Percentiles rank a stretch among this genome's conserved stretches.
Conservation (phyloP, 2,797 vertebrate genomes). For the Mareca penelope region DNA sequence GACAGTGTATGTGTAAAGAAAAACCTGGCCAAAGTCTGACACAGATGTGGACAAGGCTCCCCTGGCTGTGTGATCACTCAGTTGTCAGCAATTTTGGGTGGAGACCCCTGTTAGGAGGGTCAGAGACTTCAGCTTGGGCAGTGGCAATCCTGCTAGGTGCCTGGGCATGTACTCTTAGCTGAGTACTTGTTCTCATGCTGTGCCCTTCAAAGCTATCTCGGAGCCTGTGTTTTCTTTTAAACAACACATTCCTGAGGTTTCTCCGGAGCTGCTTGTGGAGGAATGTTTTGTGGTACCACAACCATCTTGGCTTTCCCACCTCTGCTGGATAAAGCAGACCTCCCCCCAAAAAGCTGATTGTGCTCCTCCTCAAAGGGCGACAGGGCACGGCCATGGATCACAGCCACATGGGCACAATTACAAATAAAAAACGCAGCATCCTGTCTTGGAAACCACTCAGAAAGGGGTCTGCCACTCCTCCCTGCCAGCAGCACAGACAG, state of each 20-base stretch:
- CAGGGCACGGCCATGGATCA: background rate
- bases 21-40: background rate
- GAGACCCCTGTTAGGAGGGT: background rate
- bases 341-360: background rate
- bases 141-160: background rate
- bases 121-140: background rate
- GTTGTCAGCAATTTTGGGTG: background rate
- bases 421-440: background rate
- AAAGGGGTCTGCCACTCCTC: background rate
- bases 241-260: background rate
- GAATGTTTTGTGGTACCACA: too few relatives aligned
- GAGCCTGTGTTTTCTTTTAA: background rate
- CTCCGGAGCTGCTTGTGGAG: background rate
- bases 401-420: background rate
- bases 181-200: background rate
- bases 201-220: background rate
- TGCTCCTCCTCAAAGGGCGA: rapidly evolving
- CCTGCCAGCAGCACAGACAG: background rate
- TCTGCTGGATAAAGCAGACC: background rate
- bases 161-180: background rate
- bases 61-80: background rate
- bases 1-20: background rate
- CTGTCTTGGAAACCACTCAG: background rate
- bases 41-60: background rate
- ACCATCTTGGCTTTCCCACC: background rate